Conservation (phyloP, 2,113 vertebrate species). For the Malurus melanocephalus region DNA sequence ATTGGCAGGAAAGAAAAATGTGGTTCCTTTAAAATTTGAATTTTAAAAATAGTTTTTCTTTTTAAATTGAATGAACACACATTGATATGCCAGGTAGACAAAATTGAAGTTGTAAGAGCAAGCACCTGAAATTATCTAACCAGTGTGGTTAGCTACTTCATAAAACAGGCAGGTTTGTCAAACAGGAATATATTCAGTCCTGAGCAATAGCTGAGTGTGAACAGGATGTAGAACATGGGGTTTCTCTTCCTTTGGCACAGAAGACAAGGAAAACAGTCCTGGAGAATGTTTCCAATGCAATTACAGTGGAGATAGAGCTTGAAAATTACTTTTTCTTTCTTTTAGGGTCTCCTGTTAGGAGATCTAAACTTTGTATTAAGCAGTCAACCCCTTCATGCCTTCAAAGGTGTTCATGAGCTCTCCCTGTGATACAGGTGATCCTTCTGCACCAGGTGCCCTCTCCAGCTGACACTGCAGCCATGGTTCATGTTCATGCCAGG, state of each 20-base stretch:
- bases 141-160: not conserved
- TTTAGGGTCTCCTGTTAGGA: not conserved
- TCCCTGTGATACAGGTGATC: not conserved
- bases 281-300: not conserved
- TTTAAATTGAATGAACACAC: not conserved
- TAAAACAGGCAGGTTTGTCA: not conserved
- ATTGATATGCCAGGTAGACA: not conserved
- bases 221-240: not conserved
- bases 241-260: not conserved
- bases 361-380: not conserved
- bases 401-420: not conserved
- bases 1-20: not conserved
- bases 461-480: not conserved
- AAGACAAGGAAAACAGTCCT: not conserved
- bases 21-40: not conserved
- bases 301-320: not conserved
- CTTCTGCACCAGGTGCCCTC: not conserved
- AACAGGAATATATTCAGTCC: not conserved
- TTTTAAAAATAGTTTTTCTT: not conserved
- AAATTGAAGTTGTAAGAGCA: not conserved
- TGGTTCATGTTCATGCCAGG: not conserved
- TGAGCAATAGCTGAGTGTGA: not conserved
- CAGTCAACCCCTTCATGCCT: not conserved
- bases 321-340: not conserved
- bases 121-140: not conserved